A percentile compares a stretch with the other conserved stretches of the same genome.
Conservation (phyloP, 2,113 vertebrate species). For the Tragelaphus buxtoni region DNA sequence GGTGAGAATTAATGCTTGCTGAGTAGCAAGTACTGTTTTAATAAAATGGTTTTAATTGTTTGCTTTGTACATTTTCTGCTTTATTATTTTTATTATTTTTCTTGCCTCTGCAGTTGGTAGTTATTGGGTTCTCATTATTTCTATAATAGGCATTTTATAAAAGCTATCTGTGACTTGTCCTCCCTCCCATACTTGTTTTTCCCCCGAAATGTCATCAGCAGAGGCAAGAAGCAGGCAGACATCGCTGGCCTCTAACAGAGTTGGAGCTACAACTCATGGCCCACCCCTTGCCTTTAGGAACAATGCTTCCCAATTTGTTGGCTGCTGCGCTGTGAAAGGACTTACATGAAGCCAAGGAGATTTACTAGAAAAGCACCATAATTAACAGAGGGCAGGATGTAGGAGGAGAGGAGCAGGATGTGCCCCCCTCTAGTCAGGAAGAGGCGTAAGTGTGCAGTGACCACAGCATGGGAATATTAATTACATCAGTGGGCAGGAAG, state of each 20-base stretch:
- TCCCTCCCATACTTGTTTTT: not conserved
- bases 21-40: slow-evolving; percentile 42
- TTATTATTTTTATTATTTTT: slow-evolving; percentile 63
- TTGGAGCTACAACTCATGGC: not conserved
- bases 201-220: not conserved
- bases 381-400: not conserved
- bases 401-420: not conserved
- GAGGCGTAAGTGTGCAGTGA: not conserved
- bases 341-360: not conserved
- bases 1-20: slow-evolving; percentile 18
- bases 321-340: not conserved
- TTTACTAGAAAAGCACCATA: not conserved
- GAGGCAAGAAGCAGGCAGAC: not conserved
- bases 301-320: not conserved
- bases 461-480: accelerated
- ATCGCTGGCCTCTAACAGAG: not conserved
- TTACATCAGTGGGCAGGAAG: not conserved
- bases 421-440: too few species aligned
- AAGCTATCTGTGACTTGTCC: slow-evolving; percentile 1
- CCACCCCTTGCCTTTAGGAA: not conserved
- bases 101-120: slow-evolving; percentile 45
- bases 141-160: slow-evolving; percentile 59
- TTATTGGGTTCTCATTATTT: slow-evolving; percentile 55
- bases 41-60: slow-evolving; percentile 62
- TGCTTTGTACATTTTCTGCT: slow-evolving; percentile 56